Evolutionary conservation across 2,113 vertebrate species (phyloP).

Genomic region (Halcyon malimbica): DNA sequence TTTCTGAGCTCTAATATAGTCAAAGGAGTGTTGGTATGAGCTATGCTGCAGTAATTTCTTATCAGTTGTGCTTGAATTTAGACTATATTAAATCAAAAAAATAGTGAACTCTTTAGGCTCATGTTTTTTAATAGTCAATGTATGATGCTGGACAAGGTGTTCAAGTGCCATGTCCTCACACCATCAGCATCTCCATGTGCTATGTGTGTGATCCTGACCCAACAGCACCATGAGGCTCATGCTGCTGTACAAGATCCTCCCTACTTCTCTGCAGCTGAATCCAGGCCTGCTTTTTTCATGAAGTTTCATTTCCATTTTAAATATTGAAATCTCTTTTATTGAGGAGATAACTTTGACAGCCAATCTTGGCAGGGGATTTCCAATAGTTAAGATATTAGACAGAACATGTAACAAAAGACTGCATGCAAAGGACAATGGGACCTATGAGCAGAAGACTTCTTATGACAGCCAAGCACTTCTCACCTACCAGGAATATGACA

Average conservation of each 20-base stretch:
- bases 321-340: background rate
- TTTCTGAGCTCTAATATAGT: background rate
- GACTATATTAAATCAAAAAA: background rate
- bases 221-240: accelerated
- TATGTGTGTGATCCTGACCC: background rate
- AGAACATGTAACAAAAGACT: background rate
- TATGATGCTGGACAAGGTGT: accelerated
- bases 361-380: background rate
- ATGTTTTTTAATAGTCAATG: background rate
- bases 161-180: background rate
- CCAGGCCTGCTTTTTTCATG: background rate
- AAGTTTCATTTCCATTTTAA: background rate
- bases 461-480: background rate
- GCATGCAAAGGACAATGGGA: background rate
- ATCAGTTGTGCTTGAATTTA: background rate
- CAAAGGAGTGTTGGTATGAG: background rate
- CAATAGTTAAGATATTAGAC: background rate
- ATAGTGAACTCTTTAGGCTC: background rate
- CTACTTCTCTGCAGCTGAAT: background rate
- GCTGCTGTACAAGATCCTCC: background rate
- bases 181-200: background rate
- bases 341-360: background rate
- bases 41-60: background rate
- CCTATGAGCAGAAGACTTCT: background rate
- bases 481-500: background rate